Conservation (phyloP, 2,888 invertebrate genomes). For the Andrena trimmerana region DNA sequence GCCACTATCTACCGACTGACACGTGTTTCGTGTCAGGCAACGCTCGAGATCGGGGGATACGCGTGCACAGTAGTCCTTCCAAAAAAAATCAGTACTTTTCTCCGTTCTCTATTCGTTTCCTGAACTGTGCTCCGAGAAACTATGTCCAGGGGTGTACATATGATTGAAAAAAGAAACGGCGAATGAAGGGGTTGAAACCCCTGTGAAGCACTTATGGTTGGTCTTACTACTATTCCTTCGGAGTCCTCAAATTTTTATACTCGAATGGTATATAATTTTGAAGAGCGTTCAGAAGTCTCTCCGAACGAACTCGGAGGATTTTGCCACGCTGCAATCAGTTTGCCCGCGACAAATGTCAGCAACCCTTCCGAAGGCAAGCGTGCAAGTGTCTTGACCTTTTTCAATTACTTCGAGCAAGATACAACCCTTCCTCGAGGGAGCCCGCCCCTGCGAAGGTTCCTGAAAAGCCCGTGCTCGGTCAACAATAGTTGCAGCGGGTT, state of each 20-base stretch:
- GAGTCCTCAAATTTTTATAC: background rate
- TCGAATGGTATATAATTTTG: background rate
- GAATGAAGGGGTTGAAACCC: background rate
- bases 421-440: background rate
- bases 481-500: slow-evolving; percentile 4
- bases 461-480: background rate
- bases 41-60: background rate
- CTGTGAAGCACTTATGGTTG: background rate
- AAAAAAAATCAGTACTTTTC: background rate
- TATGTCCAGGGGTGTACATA: background rate
- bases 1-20: slow-evolving; percentile 22
- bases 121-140: background rate
- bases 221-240: background rate
- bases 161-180: background rate
- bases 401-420: slow-evolving; percentile 20
- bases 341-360: background rate
- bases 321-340: background rate
- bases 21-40: slow-evolving; percentile 26
- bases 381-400: slow-evolving; percentile 33
- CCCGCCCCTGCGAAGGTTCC: background rate
- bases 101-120: too few relatives aligned
- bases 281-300: background rate
- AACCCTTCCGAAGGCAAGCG: slow-evolving; percentile 2
- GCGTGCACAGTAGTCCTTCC: background rate
- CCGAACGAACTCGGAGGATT: background rate